These are phyloP conservation scores for Emesis russula DNA, from an alignment of 2,888 invertebrate species.

Conservation along the genomic window DNA sequence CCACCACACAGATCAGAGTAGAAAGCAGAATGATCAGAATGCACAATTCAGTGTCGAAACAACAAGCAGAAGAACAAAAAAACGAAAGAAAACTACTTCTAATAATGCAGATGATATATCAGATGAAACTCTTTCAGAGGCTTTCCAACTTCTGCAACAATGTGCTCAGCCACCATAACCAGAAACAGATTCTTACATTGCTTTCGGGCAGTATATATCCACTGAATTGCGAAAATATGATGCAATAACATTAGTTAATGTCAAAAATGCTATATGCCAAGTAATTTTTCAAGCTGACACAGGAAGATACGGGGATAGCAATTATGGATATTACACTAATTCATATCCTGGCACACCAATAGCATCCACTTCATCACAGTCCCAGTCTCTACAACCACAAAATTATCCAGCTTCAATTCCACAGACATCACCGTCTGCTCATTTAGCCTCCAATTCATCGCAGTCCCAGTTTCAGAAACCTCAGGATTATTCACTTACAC, in stretches of 20 bases:
- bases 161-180: constrained; percentile 84
- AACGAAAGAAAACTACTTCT: constrained; percentile 78
- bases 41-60: constrained; percentile 30
- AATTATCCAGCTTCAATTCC: constrained; percentile 54
- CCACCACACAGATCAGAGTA: constrained; percentile 64
- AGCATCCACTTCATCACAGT: constrained; percentile 62
- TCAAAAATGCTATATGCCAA: constrained; percentile 71
- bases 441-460: constrained; percentile 64
- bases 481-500: constrained; percentile 59
- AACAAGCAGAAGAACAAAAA: constrained; percentile 73
- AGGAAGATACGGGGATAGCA: constrained; percentile 42
- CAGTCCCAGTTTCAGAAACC: constrained; percentile 52
- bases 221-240: constrained; percentile 84
- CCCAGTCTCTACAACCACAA: constrained; percentile 58
- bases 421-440: constrained; percentile 60
- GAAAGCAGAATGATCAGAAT: constrained; percentile 39
- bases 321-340: constrained; percentile 83
- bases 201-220: constrained; percentile 82
- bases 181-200: constrained; percentile 72
- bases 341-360: constrained; percentile 66
- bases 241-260: constrained; percentile 74
- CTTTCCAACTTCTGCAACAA: constrained; percentile 81
- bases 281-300: constrained; percentile 82
- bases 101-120: constrained; percentile 66
- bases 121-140: constrained; percentile 85